Evolutionary conservation across 2,797 vertebrate genomes (phyloP), one percentile per base, ranked within the genome.

Genomic region (Thripadectes ignobilis): DNA sequence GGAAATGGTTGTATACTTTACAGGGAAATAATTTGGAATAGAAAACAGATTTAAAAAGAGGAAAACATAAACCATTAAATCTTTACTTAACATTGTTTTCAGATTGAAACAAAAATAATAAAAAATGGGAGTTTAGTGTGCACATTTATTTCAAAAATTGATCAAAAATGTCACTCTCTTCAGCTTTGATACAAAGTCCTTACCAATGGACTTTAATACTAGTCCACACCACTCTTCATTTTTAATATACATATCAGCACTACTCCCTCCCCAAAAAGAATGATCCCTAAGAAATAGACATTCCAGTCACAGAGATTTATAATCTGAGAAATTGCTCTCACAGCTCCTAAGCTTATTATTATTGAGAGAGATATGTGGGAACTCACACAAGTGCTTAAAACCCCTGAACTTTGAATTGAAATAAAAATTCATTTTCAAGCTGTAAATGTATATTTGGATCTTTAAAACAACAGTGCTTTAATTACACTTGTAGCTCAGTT

Each of bases 401-500:
- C 85, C 36, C 72, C 59, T 90, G 82, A 76, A 74, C 36, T 92
- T 85, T 54, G 9, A 90, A 85, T 68, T 71, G 74, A 90, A 68
- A 87, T 54, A 38, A 62, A 86, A 92, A 66, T 79, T 88, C 14
- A 65, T 93, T 96, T 96, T 90, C 48, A 62, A 92, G 55, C 52
- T 46, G 46, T 85, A 74, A 85, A 87, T 55, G 6, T 78, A 12
- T 83, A 74, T 65, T 86, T 0, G 0, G n/a, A 36, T 80, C 51
- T 91, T 91, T 49, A 71, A 24, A 90, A 15, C 62, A 81, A 24
- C 43, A 69, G 49, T 93, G n/a, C 57, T 49, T 96, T 96, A 91
- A 92, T 96, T 96, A 96, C 83, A 91, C 17, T 67, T 84, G 74
- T 84, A 90, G 68, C 27, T 96, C 52, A 66, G 11, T 7, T 66